Base-by-base conservation (phyloP, 1,140 invertebrate genomes). In the Bombus sylvicola region DNA sequence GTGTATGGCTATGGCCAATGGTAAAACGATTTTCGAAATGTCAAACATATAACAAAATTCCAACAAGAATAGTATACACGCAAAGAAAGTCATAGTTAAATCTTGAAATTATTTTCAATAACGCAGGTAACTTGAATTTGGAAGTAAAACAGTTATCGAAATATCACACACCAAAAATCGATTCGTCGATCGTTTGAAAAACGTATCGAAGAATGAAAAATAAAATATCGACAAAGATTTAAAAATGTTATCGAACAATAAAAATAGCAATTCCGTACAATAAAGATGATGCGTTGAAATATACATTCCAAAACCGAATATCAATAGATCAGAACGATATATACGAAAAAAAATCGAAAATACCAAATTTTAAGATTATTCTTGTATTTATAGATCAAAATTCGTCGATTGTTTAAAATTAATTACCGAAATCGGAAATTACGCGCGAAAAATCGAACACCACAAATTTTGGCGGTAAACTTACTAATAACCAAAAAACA, bases 401-500 rank as follows among this genome's bases (percentile, higher is more conserved):
- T n/a, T 34, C 8, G 12, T 13, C 3, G 10, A 13, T n/a, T 13
- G 28, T 28, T 13, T 2, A 3, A 39, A 10, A n/a, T 62, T 5
- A n/a, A 59, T 28, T 1, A 31, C 4, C 12, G 8, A 34, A 68
- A 31, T 13, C 0, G 1, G 2, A 22, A 9, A 3, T 53, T 15
- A 8, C 22, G 5, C 28, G 22, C 13, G 75, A 62, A 41, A 59
- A 41, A 71, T 59, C 3, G 0, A 28, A 10, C 3, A 13, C 1
- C 0, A 1, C 0, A 15, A 31, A 57, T 84, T 84, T 84, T 84
- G 75, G 66, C 82, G 82, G 66, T 31, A 84, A 84, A 84, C 22
- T 41, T 1, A 15, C 15, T 22, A 69, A 5, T n/a, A 9, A 66
- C 31, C 28, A 25, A 57, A 28, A 75, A 2, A 22, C 43, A 1